These are phyloP conservation scores for Lepidocyrtinus sp. DNA, from an alignment of 2,888 invertebrate species.

Conservation along the genomic window DNA sequence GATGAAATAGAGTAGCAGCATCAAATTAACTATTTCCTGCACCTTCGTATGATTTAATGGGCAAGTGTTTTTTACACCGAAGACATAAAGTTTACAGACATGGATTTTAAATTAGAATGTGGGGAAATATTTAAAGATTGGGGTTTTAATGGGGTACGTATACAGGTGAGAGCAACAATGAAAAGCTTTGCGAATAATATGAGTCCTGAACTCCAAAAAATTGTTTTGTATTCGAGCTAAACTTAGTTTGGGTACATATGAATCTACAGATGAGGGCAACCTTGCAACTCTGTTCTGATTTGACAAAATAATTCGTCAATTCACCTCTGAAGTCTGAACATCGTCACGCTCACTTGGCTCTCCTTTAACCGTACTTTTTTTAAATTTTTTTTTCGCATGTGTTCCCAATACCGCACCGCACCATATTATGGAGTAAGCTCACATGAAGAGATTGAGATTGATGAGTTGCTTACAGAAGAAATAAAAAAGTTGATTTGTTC, in stretches of 20 bases:
- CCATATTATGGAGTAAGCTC: constrained; percentile 27
- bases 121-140: background rate
- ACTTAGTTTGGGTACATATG: background rate
- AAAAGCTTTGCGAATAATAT: background rate
- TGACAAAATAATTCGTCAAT: background rate
- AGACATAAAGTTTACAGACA: no score
- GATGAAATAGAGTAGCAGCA: background rate
- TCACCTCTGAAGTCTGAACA: background rate
- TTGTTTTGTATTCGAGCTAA: background rate
- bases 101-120: background rate
- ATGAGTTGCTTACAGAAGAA: constrained; percentile 51
- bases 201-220: constrained; percentile 6
- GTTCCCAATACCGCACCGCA: background rate
- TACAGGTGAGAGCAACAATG: background rate
- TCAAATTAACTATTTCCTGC: background rate
- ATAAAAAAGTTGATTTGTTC: constrained; percentile 41
- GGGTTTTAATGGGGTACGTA: background rate
- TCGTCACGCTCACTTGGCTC: constrained; percentile 50
- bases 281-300: no score
- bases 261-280: constrained; percentile 30
- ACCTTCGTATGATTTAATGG: background rate
- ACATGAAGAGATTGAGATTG: constrained; percentile 54
- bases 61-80: no score
- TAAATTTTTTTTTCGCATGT: constrained; percentile 44
- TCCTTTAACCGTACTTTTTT: constrained; percentile 37